A percentile compares a stretch with the other conserved stretches of the same genome.
Evolutionary conservation across 2,797 vertebrate genomes (phyloP).

Genomic region (Leptodactylus fallax): DNA sequence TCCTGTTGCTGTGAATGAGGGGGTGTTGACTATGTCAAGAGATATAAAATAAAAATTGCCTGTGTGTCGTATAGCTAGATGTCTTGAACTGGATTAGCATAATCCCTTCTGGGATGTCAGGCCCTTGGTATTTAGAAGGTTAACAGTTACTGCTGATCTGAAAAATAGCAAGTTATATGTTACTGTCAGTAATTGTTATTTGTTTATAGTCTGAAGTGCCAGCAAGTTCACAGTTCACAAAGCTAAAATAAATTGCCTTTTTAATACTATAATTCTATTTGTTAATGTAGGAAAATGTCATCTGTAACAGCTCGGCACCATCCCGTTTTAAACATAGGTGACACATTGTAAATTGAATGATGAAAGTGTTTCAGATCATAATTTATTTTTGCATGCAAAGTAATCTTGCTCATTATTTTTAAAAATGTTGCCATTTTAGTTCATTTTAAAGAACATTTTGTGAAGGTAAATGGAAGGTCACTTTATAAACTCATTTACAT

Average conservation of each 20-base stretch:
- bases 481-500: background rate
- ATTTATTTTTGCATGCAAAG: constrained; percentile 50
- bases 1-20: constrained; percentile 16
- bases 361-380: constrained; percentile 52
- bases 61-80: constrained; percentile 24
- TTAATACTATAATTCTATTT: constrained; percentile 56
- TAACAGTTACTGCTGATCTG: constrained; percentile 50
- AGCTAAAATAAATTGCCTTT: constrained; percentile 54
- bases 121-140: constrained; percentile 51
- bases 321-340: constrained; percentile 44
- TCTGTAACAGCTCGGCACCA: constrained; percentile 22
- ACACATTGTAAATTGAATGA: constrained; percentile 51
- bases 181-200: constrained; percentile 57
- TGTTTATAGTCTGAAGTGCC: constrained; percentile 47
- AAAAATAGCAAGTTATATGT: constrained; percentile 49
- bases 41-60: constrained; percentile 35
- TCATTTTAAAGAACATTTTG: constrained; percentile 6
- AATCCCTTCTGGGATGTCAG: constrained; percentile 48
- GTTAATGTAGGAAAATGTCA: constrained; percentile 52
- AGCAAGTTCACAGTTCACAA: constrained; percentile 45
- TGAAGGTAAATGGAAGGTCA: constrained; percentile 44
- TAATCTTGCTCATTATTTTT: constrained; percentile 32
- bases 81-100: constrained; percentile 43
- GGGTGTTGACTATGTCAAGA: constrained; percentile 22
- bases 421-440: constrained; percentile 27